A percentile compares a stretch with the other conserved stretches of the same genome.
phyloP scores from a whole-genome alignment of 2,797 vertebrate genomes.

The Apodemus agrarius region DNA sequence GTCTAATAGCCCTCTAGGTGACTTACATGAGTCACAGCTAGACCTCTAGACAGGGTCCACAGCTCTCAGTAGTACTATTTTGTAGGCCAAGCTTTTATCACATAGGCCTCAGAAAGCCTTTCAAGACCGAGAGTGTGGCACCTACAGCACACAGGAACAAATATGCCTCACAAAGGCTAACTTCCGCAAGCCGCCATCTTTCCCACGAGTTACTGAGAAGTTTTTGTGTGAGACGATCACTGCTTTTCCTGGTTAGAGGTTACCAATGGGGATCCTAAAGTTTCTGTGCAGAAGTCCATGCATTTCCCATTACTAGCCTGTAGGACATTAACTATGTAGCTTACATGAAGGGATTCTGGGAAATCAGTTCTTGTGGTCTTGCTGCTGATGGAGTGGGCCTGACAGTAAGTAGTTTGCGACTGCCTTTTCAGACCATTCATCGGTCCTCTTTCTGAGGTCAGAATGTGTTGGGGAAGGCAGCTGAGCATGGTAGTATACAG shows the following conservation, averaged over 20 bases:
- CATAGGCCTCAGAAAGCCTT: background rate
- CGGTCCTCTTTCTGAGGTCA: background rate
- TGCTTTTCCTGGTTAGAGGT: background rate
- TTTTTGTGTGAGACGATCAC: background rate
- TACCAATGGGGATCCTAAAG: background rate
- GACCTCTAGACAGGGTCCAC: background rate
- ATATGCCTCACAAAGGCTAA: background rate
- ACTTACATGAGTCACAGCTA: background rate
- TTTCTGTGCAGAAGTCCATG: background rate
- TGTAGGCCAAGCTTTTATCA: background rate
- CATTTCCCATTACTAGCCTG: background rate
- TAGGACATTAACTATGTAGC: background rate
- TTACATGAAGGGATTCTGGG: background rate
- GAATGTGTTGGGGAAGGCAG: background rate
- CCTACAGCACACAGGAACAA: background rate
- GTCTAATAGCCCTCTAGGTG: background rate
- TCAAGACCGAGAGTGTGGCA: background rate
- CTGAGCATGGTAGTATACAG: too few species aligned
- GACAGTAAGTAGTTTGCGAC: background rate
- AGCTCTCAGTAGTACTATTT: background rate
- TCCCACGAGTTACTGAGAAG: background rate
- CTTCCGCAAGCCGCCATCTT: background rate
- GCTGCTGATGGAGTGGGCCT: background rate
- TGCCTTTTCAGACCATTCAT: background rate
- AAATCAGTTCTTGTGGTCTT: background rate